Percentiles rank a stretch among this genome's conserved stretches.
These are phyloP conservation scores for Drosophila koepferae DNA, from an alignment of 2,888 invertebrate genomes.

Conservation along the genomic window DNA sequence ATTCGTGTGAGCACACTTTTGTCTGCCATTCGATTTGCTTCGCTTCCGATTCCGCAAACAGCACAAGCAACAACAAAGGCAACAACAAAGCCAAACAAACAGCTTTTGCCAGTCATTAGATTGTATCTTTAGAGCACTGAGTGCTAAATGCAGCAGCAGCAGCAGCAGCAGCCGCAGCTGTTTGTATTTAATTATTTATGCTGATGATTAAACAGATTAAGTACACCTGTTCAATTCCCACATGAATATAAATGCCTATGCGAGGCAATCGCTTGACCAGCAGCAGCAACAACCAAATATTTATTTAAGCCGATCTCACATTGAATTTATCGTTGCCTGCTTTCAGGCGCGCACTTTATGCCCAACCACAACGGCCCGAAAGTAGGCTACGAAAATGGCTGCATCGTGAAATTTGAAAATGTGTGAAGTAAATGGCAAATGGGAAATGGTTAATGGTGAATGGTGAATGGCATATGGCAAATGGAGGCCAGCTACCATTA, in stretches of 20 bases:
- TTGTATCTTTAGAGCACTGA: conserved; percentile 48
- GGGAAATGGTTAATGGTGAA: background rate
- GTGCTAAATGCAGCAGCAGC: conserved; percentile 28
- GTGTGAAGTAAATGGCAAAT: background rate
- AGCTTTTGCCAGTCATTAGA: conserved; percentile 65
- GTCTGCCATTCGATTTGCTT: conserved; percentile 63
- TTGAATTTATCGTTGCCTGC: conserved; percentile 32
- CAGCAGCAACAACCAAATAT: conserved; percentile 5
- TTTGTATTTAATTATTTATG: conserved; percentile 52
- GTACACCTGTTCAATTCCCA: conserved; percentile 22
- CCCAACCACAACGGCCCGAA: conserved; percentile 35
- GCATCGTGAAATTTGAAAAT: conserved; percentile 6
- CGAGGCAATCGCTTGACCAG: conserved; percentile 1
- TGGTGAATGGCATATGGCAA: background rate
- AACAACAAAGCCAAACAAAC: background rate
- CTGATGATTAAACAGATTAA: conserved; percentile 37
- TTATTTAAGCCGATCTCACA: background rate
- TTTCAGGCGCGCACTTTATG: conserved; percentile 30
- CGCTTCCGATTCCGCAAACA: conserved; percentile 70
- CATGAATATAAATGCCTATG: conserved; percentile 40
- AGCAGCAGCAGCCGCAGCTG: conserved; percentile 41
- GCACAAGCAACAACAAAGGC: background rate
- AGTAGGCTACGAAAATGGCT: conserved; percentile 51
- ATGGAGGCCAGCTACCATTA: conserved; percentile 9
- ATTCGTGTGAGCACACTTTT: conserved; percentile 60